phyloP scores from a whole-genome alignment of 2,888 invertebrate genomes.

The Agrilus cyanescens region DNA sequence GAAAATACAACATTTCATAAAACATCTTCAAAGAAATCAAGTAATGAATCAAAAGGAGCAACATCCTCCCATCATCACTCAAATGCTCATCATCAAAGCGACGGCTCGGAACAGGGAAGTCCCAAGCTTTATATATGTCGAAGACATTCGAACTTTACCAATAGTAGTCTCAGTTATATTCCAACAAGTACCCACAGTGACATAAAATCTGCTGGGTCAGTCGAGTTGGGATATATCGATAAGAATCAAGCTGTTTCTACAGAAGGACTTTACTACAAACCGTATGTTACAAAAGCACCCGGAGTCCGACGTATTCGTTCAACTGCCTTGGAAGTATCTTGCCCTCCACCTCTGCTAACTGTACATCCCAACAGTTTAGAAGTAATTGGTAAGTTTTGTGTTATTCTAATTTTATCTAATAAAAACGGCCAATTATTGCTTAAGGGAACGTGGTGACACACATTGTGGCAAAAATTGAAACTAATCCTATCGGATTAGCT shows the following conservation, averaged over 20 bases:
- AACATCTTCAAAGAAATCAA: conserved; percentile 41
- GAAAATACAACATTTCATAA: conserved; percentile 33
- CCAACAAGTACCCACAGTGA: conserved; percentile 38
- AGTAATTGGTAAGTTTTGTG: conserved; percentile 43
- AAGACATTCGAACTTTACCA: conserved; percentile 50
- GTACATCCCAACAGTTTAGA: conserved; percentile 74
- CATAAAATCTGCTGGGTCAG: conserved; percentile 44
- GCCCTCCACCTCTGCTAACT: conserved; percentile 59
- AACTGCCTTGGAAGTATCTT: conserved; percentile 58
- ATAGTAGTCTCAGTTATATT: conserved; percentile 42
- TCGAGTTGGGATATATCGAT: conserved; percentile 42
- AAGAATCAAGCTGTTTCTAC: conserved; percentile 32
- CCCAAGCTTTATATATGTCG: conserved; percentile 35
- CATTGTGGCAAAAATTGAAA: too few relatives aligned
- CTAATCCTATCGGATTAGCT: too few relatives aligned
- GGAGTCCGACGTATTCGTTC: conserved; percentile 59
- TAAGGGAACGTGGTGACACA: too few relatives aligned
- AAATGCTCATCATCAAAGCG: conserved; percentile 29
- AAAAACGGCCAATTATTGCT: too few relatives aligned
- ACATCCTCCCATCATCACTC: conserved; percentile 37
- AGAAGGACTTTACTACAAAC: conserved; percentile 32
- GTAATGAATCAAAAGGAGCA: conserved; percentile 43
- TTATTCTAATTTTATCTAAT: too few relatives aligned
- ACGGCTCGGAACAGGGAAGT: conserved; percentile 30
- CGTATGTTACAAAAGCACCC: conserved; percentile 23